Conservation (phyloP, 2,797 vertebrate genomes). For the Anguilla anguilla region DNA sequence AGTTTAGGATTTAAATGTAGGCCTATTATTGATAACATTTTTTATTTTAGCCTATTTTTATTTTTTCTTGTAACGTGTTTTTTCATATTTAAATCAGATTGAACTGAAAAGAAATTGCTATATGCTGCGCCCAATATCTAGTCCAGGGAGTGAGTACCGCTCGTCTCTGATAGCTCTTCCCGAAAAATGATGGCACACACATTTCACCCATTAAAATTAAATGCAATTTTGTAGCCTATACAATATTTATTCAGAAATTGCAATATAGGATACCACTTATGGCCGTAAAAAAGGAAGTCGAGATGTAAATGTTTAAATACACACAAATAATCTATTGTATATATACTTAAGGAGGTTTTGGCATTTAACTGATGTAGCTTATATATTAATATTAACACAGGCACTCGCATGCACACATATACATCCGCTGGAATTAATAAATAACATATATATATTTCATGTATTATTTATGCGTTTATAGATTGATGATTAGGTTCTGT, state of each 20-base stretch:
- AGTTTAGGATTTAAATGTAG: no score
- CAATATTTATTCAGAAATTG: background rate
- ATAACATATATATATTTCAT: background rate
- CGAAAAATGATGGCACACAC: background rate
- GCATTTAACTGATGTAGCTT: background rate
- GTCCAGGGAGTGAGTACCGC: background rate
- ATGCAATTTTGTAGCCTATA: background rate
- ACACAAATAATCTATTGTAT: background rate
- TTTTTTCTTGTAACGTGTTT: background rate
- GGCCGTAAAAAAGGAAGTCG: background rate
- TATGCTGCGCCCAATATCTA: no score
- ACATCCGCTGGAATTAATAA: background rate
- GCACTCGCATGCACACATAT: background rate
- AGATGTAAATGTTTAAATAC: background rate
- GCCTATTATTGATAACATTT: background rate
- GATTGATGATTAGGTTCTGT: background rate
- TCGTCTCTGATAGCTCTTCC: background rate
- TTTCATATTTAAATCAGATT: background rate
- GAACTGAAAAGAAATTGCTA: background rate
- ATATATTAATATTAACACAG: no score
- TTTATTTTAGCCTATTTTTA: background rate
- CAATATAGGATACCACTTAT: background rate
- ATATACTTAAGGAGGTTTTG: background rate
- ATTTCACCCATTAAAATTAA: background rate
- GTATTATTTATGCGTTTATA: background rate